These are phyloP conservation scores for Orthosia cruda DNA, from an alignment of 2,888 invertebrate species.

Conservation along the genomic window DNA sequence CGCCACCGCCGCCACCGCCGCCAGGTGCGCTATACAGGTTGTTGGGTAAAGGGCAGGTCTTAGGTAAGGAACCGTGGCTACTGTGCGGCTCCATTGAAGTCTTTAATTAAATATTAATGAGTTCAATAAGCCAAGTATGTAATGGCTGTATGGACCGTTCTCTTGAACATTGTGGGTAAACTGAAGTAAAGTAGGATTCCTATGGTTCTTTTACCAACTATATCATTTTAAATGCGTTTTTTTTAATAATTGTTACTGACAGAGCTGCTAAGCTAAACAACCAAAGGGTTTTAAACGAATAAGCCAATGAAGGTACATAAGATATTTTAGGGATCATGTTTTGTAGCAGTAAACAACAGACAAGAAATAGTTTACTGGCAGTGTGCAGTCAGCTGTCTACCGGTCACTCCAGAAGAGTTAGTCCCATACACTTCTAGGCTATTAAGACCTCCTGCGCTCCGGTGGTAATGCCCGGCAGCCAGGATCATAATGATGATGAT, in stretches of 20 bases:
- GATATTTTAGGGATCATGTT: background rate
- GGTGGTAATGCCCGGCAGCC: background rate
- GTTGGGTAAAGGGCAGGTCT: conserved; percentile 33
- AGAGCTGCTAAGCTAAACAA: background rate
- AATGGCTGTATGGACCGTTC: background rate
- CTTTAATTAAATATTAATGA: background rate
- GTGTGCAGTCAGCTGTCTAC: no score
- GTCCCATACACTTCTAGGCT: background rate
- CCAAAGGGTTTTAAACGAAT: background rate
- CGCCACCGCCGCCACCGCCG: background rate
- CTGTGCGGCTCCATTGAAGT: background rate
- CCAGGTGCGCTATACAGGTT: conserved; percentile 14
- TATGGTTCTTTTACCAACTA: background rate
- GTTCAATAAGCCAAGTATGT: background rate
- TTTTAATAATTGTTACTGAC: no score
- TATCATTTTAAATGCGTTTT: background rate
- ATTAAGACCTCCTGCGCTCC: background rate
- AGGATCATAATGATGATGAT: background rate
- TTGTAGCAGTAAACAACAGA: background rate
- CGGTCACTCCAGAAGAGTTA: no score
- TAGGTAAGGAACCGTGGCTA: conserved; percentile 4
- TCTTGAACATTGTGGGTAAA: background rate
- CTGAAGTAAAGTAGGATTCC: background rate
- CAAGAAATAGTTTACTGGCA: no score
- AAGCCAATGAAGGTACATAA: no score